phyloP scores from a whole-genome alignment of 2,888 invertebrate genomes.

The Anorthoa munda region DNA sequence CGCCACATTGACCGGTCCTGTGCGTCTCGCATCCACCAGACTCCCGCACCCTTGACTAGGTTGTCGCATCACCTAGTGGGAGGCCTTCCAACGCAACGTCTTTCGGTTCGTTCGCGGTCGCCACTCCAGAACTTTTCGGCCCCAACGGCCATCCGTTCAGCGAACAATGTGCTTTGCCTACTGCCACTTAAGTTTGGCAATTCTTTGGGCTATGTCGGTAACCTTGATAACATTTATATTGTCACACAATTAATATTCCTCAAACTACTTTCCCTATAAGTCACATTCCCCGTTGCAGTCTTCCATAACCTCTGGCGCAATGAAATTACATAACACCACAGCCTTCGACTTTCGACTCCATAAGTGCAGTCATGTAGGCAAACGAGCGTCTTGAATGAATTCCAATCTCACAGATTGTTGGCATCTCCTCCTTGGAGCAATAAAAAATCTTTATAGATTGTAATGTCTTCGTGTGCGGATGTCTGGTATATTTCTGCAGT shows the following conservation, averaged over 20 bases:
- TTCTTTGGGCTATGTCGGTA: too few species aligned
- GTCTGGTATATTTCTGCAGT: slow-evolving; percentile 44
- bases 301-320: slow-evolving; percentile 10
- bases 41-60: too few species aligned
- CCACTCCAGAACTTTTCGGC: too few species aligned
- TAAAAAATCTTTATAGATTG: slow-evolving; percentile 63
- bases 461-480: slow-evolving; percentile 40
- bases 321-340: slow-evolving; percentile 28
- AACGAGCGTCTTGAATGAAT: slow-evolving; percentile 52
- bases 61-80: too few species aligned
- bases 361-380: slow-evolving; percentile 40
- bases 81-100: too few species aligned
- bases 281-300: neutral
- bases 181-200: too few species aligned
- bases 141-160: too few species aligned
- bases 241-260: neutral
- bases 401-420: slow-evolving; percentile 62
- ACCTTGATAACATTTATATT: too few species aligned
- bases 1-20: too few species aligned
- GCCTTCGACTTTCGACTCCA: slow-evolving; percentile 22
- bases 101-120: too few species aligned
- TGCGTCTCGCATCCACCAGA: too few species aligned
- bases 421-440: slow-evolving; percentile 52
- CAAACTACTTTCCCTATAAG: neutral
- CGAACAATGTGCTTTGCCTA: too few species aligned